phyloP scores from a whole-genome alignment of 2,888 invertebrate genomes.

The Plebejus argus region DNA sequence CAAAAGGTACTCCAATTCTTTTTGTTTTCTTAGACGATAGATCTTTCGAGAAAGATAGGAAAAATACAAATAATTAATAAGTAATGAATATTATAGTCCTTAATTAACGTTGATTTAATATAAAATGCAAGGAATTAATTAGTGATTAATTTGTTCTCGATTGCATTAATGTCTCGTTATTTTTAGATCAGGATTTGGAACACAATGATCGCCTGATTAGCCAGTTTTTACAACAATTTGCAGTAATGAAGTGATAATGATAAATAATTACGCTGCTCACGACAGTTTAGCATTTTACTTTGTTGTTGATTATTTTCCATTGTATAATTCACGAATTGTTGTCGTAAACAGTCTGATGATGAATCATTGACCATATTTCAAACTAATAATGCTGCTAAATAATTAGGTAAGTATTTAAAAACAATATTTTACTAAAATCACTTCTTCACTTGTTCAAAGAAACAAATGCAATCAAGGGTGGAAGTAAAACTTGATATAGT shows the following conservation, averaged over 20 bases:
- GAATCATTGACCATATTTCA: background rate
- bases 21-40: background rate
- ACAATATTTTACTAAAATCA: too few species aligned
- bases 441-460: background rate
- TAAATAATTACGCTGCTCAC: background rate
- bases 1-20: background rate
- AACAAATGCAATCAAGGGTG: background rate
- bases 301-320: background rate
- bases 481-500: too few species aligned
- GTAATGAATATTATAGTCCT: background rate
- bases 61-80: background rate
- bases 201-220: background rate
- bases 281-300: background rate
- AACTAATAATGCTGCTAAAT: background rate
- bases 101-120: background rate
- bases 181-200: background rate
- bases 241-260: background rate
- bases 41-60: background rate
- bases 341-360: too few species aligned
- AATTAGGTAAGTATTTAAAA: background rate
- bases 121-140: background rate
- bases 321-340: background rate
- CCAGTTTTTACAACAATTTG: background rate
- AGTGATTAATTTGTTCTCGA: constrained; percentile 3
- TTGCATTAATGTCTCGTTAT: background rate